Percentiles rank a stretch among this genome's conserved stretches.
phyloP scores from a whole-genome alignment of 2,797 vertebrate genomes.

The Molossus alvarezi region DNA sequence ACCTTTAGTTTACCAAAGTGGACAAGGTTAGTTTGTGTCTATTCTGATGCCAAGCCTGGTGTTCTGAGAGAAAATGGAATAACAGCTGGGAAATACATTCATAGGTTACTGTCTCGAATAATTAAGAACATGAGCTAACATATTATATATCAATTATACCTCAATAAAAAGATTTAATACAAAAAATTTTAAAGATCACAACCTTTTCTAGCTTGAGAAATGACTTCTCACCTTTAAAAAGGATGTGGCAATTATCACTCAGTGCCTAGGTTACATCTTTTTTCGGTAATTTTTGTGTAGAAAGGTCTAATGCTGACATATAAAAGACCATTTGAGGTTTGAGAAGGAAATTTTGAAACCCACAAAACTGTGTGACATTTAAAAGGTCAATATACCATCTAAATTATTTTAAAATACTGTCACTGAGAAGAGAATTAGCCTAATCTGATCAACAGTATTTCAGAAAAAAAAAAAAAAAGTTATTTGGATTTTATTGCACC shows the following conservation, averaged over 20 bases:
- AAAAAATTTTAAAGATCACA: background rate
- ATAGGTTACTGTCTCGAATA: background rate
- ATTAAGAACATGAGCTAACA: background rate
- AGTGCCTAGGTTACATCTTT: constrained; percentile 9
- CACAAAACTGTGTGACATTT: constrained; percentile 5
- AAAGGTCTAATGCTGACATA: background rate
- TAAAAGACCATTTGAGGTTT: constrained; percentile 13
- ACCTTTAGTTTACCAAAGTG: background rate
- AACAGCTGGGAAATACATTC: background rate
- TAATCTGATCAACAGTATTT: constrained; percentile 34
- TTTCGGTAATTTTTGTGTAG: background rate
- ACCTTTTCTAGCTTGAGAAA: constrained; percentile 4
- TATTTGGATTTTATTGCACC: constrained; percentile 25
- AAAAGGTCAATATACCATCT: background rate
- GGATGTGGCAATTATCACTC: background rate
- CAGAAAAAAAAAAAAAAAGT: background rate
- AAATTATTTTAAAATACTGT: constrained; percentile 31
- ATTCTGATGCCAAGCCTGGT: background rate
- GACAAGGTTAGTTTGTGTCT: background rate
- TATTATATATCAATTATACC: background rate
- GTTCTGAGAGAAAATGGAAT: constrained; percentile 25
- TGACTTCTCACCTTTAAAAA: constrained; percentile 35
- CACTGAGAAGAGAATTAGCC: constrained; percentile 23
- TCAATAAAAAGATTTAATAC: background rate
- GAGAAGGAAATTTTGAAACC: constrained; percentile 35